A percentile compares a stretch with the other conserved stretches of the same genome.
phyloP scores from a whole-genome alignment of 2,113 vertebrate genomes.

The Rhinoptilus africanus region DNA sequence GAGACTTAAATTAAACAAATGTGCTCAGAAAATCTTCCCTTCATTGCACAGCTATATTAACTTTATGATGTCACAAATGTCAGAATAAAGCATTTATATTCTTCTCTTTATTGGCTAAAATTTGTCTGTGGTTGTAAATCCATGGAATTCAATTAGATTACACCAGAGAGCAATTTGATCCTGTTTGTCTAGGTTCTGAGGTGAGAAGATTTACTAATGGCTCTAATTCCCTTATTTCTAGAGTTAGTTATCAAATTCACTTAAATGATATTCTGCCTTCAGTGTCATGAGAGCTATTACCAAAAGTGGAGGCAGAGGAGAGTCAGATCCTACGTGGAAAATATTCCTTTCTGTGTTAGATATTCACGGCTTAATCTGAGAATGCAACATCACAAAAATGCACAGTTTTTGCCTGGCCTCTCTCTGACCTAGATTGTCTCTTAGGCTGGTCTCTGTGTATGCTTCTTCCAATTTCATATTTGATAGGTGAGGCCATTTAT shows the following conservation, averaged over 20 bases:
- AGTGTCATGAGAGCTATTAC: background rate
- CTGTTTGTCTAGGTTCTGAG: constrained; percentile 8
- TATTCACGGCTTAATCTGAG: background rate
- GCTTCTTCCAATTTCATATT: background rate
- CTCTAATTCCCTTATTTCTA: constrained; percentile 22
- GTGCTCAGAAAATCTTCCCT: constrained; percentile 20
- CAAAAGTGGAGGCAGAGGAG: background rate
- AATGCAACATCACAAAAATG: background rate
- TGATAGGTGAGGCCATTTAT: background rate
- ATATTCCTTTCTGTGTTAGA: background rate
- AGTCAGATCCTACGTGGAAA: background rate
- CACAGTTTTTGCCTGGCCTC: background rate
- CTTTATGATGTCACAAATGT: constrained; percentile 49
- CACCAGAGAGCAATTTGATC: constrained; percentile 25
- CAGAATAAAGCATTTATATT: constrained; percentile 38
- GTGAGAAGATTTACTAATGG: constrained; percentile 31
- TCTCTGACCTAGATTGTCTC: background rate
- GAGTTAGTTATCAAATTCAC: background rate
- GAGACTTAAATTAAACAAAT: constrained; percentile 53
- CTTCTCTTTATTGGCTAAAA: constrained; percentile 32
- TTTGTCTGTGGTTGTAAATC: constrained; percentile 36
- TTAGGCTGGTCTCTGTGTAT: background rate
- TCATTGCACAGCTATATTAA: constrained; percentile 21
- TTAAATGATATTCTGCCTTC: background rate
- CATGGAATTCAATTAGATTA: constrained; percentile 32